Conservation (phyloP, 2,113 vertebrate species). For the Cariama cristata region DNA sequence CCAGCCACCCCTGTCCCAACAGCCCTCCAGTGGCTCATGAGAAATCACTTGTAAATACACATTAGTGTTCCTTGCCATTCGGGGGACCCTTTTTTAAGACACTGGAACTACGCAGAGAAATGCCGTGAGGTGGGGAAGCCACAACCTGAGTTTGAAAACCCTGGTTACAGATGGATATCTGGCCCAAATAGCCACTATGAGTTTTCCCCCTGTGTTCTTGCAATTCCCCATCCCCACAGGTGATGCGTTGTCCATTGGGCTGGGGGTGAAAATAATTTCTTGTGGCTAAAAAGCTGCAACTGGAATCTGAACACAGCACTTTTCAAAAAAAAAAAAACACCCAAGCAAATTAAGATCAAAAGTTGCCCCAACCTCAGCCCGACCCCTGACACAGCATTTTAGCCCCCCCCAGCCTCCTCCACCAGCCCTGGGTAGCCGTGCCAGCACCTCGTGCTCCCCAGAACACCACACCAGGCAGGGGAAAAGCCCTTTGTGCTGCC, state of each 20-base stretch:
- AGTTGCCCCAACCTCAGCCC: neutral
- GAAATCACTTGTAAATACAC: neutral
- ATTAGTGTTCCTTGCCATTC: neutral
- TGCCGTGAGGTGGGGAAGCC: neutral
- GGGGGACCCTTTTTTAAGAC: neutral
- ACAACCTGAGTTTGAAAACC: neutral
- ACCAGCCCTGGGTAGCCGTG: neutral
- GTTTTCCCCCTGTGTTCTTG: neutral
- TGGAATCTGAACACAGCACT: neutral
- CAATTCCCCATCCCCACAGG: neutral
- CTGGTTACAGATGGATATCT: neutral
- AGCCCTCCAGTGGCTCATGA: neutral
- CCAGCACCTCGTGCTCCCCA: neutral
- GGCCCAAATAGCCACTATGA: neutral
- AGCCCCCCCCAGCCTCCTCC: neutral
- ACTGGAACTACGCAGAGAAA: neutral
- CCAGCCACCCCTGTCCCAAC: neutral
- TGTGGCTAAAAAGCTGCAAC: neutral
- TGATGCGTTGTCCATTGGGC: neutral
- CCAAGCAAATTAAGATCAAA: neutral
- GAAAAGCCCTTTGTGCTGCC: neutral
- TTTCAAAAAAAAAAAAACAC: neutral
- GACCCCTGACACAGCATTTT: neutral
- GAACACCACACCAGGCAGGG: neutral
- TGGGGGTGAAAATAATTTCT: neutral